Base-by-base conservation (phyloP, 2,888 invertebrate species). In the Drosophila macrospina region DNA sequence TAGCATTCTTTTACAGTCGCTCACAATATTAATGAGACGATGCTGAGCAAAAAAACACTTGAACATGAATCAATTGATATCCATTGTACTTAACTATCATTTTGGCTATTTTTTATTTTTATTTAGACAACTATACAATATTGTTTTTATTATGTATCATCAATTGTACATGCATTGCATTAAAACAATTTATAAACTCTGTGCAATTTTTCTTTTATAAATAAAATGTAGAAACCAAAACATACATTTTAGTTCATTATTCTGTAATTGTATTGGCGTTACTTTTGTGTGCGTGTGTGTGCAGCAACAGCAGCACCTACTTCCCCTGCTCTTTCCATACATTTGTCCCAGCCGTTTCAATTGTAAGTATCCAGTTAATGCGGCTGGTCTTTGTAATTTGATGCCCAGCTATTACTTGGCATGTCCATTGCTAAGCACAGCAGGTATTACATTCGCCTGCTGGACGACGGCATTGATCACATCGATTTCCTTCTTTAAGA, bases 401-500 rank as follows among this genome's bases (percentile, higher is more conserved):
- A n/a, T 55, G 42, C 41, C 50, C 55, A 67, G 75, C 74, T 79
- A 79, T 86, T 91, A 92, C 88, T 92, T 92, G 78, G 91, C 92
- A 87, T 92, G 92, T 28, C 92, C 92, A 81, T 92, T 92, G 74
- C 92, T 92, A 24, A 92, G 78, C 62, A 92, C 92, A 55, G 91
- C 92, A 32, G 92, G 92, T 77, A 92, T 85, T 34, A 92, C 92
- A 73, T 91, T 92, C 34, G 91, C 90, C 78, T 92, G 92, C 62
- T 92, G 92, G 24, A 92, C 92, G 42, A 91, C 92, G 50, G 92
- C 92, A 80, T 92, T 92, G 13, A 92, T 90, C 11, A 91, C 92
- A 62, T 91, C 91, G 48, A 92, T 92, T 83, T 92, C 92, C 81
- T 92, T 92, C 51, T 92, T 92, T 11, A 92, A 73, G 66, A 92